Conservation (phyloP, 2,113 vertebrate genomes). For the Dipodomys stephensi region DNA sequence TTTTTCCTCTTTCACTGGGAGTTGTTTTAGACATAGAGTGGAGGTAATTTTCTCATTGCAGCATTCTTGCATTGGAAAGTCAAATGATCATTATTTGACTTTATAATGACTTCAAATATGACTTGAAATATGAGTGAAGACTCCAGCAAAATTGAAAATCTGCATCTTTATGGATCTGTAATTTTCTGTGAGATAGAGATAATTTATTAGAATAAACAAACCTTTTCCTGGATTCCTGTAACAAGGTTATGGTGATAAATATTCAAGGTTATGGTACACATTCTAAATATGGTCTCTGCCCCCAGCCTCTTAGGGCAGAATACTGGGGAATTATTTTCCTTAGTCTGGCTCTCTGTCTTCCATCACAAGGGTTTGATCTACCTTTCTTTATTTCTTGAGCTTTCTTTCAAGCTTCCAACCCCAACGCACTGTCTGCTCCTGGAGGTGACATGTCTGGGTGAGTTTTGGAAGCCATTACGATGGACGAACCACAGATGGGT, state of each 20-base stretch:
- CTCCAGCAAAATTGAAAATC: not conserved
- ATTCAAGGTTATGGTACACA: not conserved
- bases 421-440: not conserved
- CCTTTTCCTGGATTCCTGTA: fast-evolving
- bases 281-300: fast-evolving
- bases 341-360: not conserved
- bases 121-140: not conserved
- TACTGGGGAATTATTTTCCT: too few relatives aligned
- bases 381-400: not conserved
- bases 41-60: not conserved
- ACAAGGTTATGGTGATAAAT: fast-evolving
- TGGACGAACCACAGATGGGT: not conserved
- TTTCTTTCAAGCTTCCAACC: not conserved
- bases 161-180: not conserved
- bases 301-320: fast-evolving
- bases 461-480: not conserved
- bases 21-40: not conserved
- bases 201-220: not conserved
- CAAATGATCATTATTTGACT: not conserved
- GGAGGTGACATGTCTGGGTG: too few relatives aligned
- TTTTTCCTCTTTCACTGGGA: not conserved
- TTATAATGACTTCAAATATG: not conserved
- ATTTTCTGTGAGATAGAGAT: not conserved
- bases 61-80: not conserved
- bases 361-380: not conserved